phyloP scores from a whole-genome alignment of 2,888 invertebrate species.

The Colostygia pectinataria region DNA sequence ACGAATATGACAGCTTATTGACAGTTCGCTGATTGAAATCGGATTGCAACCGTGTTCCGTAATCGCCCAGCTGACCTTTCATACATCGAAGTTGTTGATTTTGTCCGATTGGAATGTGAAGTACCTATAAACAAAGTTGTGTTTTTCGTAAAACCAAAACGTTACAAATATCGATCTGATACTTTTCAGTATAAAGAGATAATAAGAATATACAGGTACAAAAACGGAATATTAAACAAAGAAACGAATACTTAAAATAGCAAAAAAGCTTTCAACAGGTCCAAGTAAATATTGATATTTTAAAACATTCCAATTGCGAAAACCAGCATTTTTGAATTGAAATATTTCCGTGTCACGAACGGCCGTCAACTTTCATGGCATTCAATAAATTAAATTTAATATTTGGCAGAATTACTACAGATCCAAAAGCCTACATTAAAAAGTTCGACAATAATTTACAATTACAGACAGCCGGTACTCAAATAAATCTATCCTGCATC shows the following conservation, averaged over 20 bases:
- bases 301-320: not conserved
- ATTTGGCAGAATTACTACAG: constrained; percentile 12
- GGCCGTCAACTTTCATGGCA: constrained; percentile 2
- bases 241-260: not conserved
- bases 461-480: constrained; percentile 17
- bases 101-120: too few species aligned
- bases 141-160: too few species aligned
- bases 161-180: too few species aligned
- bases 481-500: constrained; percentile 13
- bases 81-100: too few species aligned
- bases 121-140: too few species aligned
- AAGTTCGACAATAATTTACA: constrained; percentile 14
- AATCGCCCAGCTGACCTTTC: too few species aligned
- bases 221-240: not conserved
- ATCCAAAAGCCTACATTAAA: constrained; percentile 16
- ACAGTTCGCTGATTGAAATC: too few species aligned
- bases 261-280: constrained; percentile 1
- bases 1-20: too few species aligned
- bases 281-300: constrained; percentile 1
- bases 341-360: constrained; percentile 6
- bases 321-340: not conserved
- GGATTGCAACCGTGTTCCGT: too few species aligned
- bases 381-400: constrained; percentile 18
- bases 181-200: too few species aligned
- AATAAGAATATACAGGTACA: not conserved